phyloP scores from a whole-genome alignment of 2,888 invertebrate genomes.

The Dicranocentrus wangi region DNA sequence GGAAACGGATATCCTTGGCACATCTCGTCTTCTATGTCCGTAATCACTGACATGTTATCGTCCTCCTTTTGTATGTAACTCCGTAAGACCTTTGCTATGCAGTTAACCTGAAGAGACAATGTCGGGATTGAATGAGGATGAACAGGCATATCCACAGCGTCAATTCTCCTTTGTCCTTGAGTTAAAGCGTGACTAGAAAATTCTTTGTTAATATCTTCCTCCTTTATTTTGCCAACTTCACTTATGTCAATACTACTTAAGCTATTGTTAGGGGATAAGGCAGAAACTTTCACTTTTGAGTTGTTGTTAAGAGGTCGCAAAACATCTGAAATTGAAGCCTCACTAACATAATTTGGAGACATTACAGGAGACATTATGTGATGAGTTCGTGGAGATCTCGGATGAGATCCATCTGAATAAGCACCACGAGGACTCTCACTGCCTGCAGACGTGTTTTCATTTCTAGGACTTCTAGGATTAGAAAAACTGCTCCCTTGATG shows the following conservation, averaged over 20 bases:
- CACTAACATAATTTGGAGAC: conserved; percentile 66
- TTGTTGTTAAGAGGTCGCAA: conserved; percentile 67
- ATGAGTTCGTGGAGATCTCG: conserved; percentile 66
- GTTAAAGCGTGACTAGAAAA: conserved; percentile 31
- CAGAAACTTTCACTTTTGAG: conserved; percentile 42
- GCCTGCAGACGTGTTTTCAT: conserved; percentile 27
- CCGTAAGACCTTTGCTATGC: conserved; percentile 81
- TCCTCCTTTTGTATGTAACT: conserved; percentile 81
- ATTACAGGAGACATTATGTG: conserved; percentile 66
- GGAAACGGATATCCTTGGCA: conserved; percentile 66
- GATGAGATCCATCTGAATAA: conserved; percentile 38
- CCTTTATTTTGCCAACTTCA: conserved; percentile 26
- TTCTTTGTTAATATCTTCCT: conserved; percentile 43
- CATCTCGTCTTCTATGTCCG: conserved; percentile 81
- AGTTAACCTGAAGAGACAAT: conserved; percentile 75
- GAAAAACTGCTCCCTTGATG: conserved; percentile 30
- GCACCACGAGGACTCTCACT: conserved; percentile 47
- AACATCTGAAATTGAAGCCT: conserved; percentile 53
- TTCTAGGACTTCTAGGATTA: conserved; percentile 56
- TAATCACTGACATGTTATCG: conserved; percentile 82
- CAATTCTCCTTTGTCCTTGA: not conserved
- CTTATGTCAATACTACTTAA: conserved; percentile 14
- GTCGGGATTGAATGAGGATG: conserved; percentile 62
- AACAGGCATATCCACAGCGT: not conserved
- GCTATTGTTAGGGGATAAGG: conserved; percentile 48